A percentile compares a stretch with the other conserved stretches of the same genome.
Conservation (phyloP, 2,888 invertebrate genomes). For the Philaethria dido region DNA sequence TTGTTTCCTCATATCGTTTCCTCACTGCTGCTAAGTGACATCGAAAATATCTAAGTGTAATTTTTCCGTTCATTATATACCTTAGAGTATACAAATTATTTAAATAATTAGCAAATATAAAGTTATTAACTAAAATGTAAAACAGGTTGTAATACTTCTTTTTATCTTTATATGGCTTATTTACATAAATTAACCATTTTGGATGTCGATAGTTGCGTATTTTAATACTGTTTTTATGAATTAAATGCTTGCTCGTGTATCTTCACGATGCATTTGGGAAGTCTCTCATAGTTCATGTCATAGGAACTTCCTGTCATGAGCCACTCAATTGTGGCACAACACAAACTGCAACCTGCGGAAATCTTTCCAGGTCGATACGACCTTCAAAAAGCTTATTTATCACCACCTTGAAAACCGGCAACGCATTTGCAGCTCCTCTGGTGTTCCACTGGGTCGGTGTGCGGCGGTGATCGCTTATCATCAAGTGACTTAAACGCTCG, state of each 20-base stretch:
- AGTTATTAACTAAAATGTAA: background rate
- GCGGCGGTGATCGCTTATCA: too few relatives aligned
- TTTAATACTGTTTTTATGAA: constrained; percentile 2
- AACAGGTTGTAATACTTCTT: constrained; percentile 4
- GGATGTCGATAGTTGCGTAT: background rate
- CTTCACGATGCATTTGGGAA: background rate
- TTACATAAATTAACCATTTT: background rate
- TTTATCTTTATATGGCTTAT: constrained; percentile 16
- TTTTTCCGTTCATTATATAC: constrained; percentile 7
- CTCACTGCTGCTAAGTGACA: constrained; percentile 2
- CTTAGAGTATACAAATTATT: background rate
- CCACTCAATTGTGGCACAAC: too few relatives aligned
- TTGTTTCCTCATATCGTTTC: constrained; percentile 8
- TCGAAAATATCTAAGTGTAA: background rate
- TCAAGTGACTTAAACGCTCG: too few relatives aligned
- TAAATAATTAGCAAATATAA: constrained; percentile 15
- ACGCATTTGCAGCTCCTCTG: too few relatives aligned
- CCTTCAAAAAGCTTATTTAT: too few relatives aligned
- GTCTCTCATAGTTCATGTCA: background rate
- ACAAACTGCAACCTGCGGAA: too few relatives aligned
- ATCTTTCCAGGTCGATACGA: too few relatives aligned
- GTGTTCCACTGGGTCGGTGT: too few relatives aligned
- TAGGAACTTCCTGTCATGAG: too few relatives aligned
- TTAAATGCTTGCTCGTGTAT: background rate
- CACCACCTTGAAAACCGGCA: too few relatives aligned